A percentile compares a stretch with the other conserved stretches of the same genome.
Conservation (phyloP, 2,797 vertebrate species). For the Takifugu rubripes region DNA sequence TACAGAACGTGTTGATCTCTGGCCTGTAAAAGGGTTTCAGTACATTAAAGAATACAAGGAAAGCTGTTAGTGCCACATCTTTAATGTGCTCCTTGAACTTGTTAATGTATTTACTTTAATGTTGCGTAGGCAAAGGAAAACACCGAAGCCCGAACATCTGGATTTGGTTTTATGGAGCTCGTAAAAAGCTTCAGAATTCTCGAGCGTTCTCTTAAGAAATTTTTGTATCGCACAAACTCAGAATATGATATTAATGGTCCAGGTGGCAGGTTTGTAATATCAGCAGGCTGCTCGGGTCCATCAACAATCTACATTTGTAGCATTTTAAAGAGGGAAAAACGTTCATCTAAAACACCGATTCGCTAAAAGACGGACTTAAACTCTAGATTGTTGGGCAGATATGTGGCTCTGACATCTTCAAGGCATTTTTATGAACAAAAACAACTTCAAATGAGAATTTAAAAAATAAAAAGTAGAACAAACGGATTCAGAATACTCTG, state of each 20-base stretch:
- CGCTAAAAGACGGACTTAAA: no score
- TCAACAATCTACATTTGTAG: no score
- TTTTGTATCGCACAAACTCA: background rate
- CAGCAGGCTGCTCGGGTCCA: no score
- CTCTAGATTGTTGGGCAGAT: no score
- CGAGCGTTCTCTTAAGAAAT: background rate
- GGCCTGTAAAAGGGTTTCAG: slow-evolving; percentile 13
- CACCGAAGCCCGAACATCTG: slow-evolving; percentile 17
- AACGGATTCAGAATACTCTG: background rate
- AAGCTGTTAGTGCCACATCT: slow-evolving; percentile 9
- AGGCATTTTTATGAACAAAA: no score
- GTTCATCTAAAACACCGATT: no score
- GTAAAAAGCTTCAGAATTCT: slow-evolving; percentile 15
- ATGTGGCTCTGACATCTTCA: no score
- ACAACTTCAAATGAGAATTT: background rate
- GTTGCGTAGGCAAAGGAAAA: slow-evolving; percentile 2
- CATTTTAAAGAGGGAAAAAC: no score
- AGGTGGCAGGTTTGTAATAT: background rate
- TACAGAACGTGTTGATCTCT: slow-evolving; percentile 19
- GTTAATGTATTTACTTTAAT: slow-evolving; percentile 14
- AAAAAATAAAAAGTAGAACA: slow-evolving; percentile 1
- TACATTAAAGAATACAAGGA: slow-evolving; percentile 1
- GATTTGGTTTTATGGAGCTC: slow-evolving; percentile 17
- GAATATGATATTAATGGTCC: background rate
- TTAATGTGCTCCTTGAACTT: slow-evolving; percentile 28